Evolutionary conservation across 1,140 invertebrate species (phyloP).

Genomic region (Eulimnadia texana): DNA sequence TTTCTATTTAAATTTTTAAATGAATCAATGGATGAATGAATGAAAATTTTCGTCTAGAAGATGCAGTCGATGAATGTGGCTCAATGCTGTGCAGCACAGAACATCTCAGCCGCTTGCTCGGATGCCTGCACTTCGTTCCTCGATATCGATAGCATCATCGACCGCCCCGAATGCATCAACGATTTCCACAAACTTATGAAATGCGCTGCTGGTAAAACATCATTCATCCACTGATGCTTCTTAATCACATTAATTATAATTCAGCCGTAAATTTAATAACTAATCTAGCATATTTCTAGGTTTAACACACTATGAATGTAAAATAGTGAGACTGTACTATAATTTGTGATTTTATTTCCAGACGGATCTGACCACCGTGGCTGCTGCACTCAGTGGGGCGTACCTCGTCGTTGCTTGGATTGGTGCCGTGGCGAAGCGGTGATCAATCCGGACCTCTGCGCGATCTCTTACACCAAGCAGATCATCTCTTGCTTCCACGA

Average conservation of each 20-base stretch:
- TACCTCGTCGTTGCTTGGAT: constrained; percentile 55
- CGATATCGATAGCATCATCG: constrained; percentile 61
- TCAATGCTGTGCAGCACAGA: constrained; percentile 57
- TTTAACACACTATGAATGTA: background rate
- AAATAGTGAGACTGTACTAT: too few relatives aligned
- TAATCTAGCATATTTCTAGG: background rate
- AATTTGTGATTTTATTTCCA: constrained; percentile 20
- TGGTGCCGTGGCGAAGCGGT: constrained; percentile 53
- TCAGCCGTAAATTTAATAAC: background rate
- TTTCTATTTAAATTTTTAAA: background rate
- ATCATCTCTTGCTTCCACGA: constrained; percentile 68
- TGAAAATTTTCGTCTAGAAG: constrained; percentile 19
- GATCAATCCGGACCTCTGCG: constrained; percentile 43
- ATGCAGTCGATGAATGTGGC: constrained; percentile 48
- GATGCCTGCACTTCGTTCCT: constrained; percentile 64
- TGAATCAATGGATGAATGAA: background rate
- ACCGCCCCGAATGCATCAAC: constrained; percentile 55
- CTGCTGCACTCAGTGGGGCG: constrained; percentile 56
- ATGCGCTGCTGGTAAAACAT: constrained; percentile 49
- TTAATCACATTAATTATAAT: constrained; percentile 3
- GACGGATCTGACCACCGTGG: constrained; percentile 52
- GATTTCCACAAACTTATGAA: constrained; percentile 74
- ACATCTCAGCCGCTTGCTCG: constrained; percentile 53
- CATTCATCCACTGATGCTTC: background rate
- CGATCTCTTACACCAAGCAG: constrained; percentile 50